Percentiles rank a stretch among this genome's conserved stretches.
These are phyloP conservation scores for Cynoglossus semilaevis DNA, from an alignment of 2,113 vertebrate genomes.

Conservation along the genomic window DNA sequence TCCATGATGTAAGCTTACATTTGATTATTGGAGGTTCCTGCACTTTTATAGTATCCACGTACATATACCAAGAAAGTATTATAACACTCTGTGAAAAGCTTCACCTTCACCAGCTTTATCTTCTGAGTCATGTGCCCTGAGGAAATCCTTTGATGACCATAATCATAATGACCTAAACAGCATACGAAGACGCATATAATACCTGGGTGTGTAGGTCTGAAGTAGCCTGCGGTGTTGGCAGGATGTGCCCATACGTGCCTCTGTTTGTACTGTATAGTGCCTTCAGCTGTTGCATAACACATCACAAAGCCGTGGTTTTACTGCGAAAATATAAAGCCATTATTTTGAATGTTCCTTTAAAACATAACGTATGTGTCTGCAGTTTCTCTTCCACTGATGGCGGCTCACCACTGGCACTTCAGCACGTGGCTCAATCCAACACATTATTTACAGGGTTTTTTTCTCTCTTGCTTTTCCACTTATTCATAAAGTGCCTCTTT, in stretches of 20 bases:
- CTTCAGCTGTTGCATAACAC: constrained; percentile 39
- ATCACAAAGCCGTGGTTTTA: constrained; percentile 15
- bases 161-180: constrained; percentile 26
- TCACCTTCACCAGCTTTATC: constrained; percentile 24
- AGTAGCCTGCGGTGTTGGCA: background rate
- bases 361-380: constrained; percentile 18
- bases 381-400: constrained; percentile 14
- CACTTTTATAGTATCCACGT: no score
- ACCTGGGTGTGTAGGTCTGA: background rate
- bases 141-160: constrained; percentile 18
- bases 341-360: constrained; percentile 8
- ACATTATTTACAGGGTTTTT: constrained; percentile 24
- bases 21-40: no score
- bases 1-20: no score
- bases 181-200: constrained; percentile 21
- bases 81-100: no score
- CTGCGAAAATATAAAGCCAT: constrained; percentile 22
- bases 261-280: constrained; percentile 7
- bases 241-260: background rate
- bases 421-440: constrained; percentile 6
- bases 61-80: no score
- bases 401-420: constrained; percentile 13
- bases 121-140: constrained; percentile 41
- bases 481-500: constrained; percentile 14
- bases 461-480: constrained; percentile 18